A percentile compares a stretch with the other conserved stretches of the same genome.
Evolutionary conservation across 2,797 vertebrate genomes (phyloP).

Genomic region (Falco naumanni): DNA sequence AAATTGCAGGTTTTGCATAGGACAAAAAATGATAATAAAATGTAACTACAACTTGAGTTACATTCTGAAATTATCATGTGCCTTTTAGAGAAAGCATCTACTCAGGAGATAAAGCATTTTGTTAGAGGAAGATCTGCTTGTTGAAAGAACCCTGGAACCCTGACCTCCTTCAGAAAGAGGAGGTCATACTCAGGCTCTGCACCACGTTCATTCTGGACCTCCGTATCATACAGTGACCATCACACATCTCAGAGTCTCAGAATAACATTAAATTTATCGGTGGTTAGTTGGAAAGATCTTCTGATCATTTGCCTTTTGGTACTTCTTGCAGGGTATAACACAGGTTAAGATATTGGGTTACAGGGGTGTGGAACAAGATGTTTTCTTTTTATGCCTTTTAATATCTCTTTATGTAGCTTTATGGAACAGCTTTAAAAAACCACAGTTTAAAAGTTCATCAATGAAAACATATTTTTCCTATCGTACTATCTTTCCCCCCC

Average conservation of each 20-base stretch:
- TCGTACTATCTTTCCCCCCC: too few relatives aligned
- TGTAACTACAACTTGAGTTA: not conserved
- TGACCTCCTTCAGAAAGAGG: not conserved
- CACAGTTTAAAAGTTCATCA: not conserved
- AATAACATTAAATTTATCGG: not conserved
- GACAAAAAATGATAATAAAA: not conserved
- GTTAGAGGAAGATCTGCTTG: not conserved
- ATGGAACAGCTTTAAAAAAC: not conserved
- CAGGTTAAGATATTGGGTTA: not conserved
- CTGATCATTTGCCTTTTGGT: not conserved
- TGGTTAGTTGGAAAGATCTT: not conserved
- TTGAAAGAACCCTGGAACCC: not conserved
- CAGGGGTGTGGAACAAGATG: not conserved
- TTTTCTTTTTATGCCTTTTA: not conserved
- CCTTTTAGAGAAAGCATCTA: not conserved
- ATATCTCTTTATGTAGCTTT: not conserved
- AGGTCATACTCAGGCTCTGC: not conserved
- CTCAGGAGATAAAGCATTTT: not conserved
- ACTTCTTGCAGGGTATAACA: not conserved
- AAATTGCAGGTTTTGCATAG: not conserved
- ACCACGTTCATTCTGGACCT: not conserved
- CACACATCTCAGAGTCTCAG: rapidly evolving
- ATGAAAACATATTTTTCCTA: not conserved
- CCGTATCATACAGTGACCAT: not conserved
- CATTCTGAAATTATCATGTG: not conserved